Conservation (phyloP, 2,113 vertebrate species). For the Sclerurus mexicanus region DNA sequence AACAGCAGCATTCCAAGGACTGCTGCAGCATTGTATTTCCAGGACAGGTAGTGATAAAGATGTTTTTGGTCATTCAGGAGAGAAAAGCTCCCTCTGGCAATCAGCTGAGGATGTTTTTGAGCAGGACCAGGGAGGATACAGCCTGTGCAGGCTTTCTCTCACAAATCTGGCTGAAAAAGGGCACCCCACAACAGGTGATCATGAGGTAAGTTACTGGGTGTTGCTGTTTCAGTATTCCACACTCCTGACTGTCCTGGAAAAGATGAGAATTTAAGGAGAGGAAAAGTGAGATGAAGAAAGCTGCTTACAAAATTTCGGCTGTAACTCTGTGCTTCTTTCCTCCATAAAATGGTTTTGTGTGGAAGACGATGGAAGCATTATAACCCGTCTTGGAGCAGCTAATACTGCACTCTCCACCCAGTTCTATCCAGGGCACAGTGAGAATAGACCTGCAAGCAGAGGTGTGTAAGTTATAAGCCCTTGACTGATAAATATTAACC, state of each 20-base stretch:
- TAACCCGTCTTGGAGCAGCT: slow-evolving; percentile 96
- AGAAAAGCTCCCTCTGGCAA: not conserved
- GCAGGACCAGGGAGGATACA: not conserved
- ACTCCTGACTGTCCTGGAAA: not conserved
- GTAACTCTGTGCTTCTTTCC: slow-evolving; percentile 98
- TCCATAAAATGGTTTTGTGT: slow-evolving; percentile 98
- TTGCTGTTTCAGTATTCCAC: not conserved
- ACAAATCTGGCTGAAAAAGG: not conserved
- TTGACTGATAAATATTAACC: not conserved
- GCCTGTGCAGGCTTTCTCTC: not conserved
- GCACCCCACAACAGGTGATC: not conserved
- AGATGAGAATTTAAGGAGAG: not conserved
- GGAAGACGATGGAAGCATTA: slow-evolving; percentile 92
- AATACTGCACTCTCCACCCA: slow-evolving; percentile 96
- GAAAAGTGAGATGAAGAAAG: not conserved
- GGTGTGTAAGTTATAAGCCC: not conserved
- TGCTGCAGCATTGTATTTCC: not conserved
- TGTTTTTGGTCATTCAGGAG: not conserved
- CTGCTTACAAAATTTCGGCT: slow-evolving; percentile 95
- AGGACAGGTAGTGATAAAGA: not conserved
- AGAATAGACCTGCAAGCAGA: slow-evolving; percentile 89
- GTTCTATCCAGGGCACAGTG: slow-evolving; percentile 98
- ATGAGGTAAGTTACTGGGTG: not conserved
- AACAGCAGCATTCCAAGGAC: not conserved
- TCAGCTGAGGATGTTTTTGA: not conserved